These are phyloP conservation scores for Cairina moschata DNA, from an alignment of 2,113 vertebrate genomes.

Conservation along the genomic window DNA sequence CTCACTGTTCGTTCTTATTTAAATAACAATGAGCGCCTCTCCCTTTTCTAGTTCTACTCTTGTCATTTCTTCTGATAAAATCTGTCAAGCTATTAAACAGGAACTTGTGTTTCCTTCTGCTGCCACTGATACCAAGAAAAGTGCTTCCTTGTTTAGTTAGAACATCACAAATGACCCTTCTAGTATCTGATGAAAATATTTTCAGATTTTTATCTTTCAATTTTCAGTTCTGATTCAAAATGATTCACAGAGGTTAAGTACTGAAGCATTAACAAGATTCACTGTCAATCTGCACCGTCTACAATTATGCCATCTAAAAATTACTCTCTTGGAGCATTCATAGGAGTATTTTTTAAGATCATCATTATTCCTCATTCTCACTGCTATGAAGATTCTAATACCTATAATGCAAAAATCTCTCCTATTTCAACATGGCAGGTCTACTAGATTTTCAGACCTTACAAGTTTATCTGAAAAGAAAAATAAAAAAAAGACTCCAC, in stretches of 20 bases:
- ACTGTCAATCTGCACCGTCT: background rate
- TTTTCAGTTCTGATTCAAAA: constrained; percentile 34
- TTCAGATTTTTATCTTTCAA: background rate
- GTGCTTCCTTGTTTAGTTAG: background rate
- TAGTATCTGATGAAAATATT: background rate
- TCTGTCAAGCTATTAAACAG: background rate
- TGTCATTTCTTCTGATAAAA: background rate
- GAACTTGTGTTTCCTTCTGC: background rate
- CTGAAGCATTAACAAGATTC: background rate
- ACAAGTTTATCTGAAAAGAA: background rate
- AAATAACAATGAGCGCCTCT: background rate
- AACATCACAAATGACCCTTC: background rate
- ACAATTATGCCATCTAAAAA: background rate
- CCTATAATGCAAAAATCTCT: background rate
- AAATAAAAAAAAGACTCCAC: background rate
- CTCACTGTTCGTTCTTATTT: background rate
- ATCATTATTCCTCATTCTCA: background rate
- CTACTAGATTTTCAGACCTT: background rate
- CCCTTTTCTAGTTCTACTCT: background rate
- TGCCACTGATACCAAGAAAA: background rate
- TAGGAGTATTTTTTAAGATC: background rate
- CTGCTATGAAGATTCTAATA: background rate
- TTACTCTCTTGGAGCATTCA: background rate
- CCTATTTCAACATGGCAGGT: background rate
- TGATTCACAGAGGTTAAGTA: background rate